Base-by-base conservation (phyloP, 2,888 invertebrate species). In the Reticulitermes lucifugus region DNA sequence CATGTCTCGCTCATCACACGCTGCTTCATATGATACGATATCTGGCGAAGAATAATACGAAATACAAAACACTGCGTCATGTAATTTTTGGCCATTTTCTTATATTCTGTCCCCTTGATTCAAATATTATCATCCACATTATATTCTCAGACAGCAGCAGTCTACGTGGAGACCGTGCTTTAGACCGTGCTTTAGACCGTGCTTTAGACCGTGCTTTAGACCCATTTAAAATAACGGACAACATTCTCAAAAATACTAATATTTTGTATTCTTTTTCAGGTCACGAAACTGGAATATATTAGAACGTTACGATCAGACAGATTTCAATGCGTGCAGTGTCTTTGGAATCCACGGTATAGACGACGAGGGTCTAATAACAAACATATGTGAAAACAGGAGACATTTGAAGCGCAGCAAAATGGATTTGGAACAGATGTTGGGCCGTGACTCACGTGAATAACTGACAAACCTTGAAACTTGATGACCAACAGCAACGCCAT, bases 361-460 rank as follows among this genome's bases (percentile, higher is more conserved):
- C 1, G 1, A 18, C 18, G 18, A 2, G 14, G 12, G 18, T 9
- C 25, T n/a, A 10, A 65, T 25, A 25, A 25, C 12, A 25, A 65
- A 12, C 12, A 25, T 2, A n/a, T 65, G 73, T 6, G 73, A 73
- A 73, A 41, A 35, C 35, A 35, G 41, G 73, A 41, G 73, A 73
- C 14, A 41, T 70, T 10, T 18, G 21, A 73, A 73, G 9, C 35
- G 41, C 41, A 21, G 14, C 29, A 73, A 73, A 73, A 73, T 73
- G 73, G 41, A 73, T 41, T 9, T 73, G 1, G 25, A 41, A 43
- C 22, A 51, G 41, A n/a, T n/a, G 0, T 21, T 46, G n/a, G 77
- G 51, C 9, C 77, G 77, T 21, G 43, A 77, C 4, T 77, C 77
- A 9, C 77, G 77, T 46, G 77, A 77, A 46, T 46, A 41, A 73